Evolutionary conservation across 2,888 invertebrate genomes (phyloP), one percentile per base, ranked within the genome.

Genomic region (Ennomos fuscantarius): DNA sequence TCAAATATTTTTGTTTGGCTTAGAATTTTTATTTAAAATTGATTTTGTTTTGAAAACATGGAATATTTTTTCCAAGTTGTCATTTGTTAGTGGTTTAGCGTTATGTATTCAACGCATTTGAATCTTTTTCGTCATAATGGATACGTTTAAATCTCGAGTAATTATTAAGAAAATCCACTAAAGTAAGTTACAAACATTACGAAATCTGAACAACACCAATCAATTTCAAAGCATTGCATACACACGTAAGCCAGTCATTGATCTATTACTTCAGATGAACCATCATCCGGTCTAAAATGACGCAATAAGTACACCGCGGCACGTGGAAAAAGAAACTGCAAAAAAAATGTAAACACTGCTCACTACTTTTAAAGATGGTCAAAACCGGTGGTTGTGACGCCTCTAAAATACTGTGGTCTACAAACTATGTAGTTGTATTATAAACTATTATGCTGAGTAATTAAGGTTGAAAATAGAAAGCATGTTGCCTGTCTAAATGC

Each of bases 321-420:
- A 60, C 61, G 64, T 63, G 60, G 53, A 68, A 67, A 64, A 59
- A 70, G 24, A 24, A 24, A 24, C 24, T 59, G 59, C 70, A 24
- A 67, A 84, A 84, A 82, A 83, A 84, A 82, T 68, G 74, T 83
- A 84, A 82, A 84, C 83, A 83, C 8, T 62, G 42, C 44, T 52
- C 51, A 13, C 35, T 34, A 43, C 50, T 49, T 52, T 64, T 43
- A 45, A 46, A 40, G 47, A 57, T 46, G 12, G 42, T 35, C 48
- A 43, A 45, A 48, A 39, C 53, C 48, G 41, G 49, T 43, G 31
- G 8, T 31, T 35, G 31, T 42, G 40, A 12, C 47, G 11, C 33
- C 39, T 24, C 10, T 32, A 35, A 48, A 11, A 51, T 9, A 11
- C 31, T 12, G 9, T 43, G 13, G 10, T 43, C 32, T 41, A 46